phyloP scores from a whole-genome alignment of 30 jellyfish, hydroid and myxozoan genomes.

The Morbakka virulenta region DNA sequence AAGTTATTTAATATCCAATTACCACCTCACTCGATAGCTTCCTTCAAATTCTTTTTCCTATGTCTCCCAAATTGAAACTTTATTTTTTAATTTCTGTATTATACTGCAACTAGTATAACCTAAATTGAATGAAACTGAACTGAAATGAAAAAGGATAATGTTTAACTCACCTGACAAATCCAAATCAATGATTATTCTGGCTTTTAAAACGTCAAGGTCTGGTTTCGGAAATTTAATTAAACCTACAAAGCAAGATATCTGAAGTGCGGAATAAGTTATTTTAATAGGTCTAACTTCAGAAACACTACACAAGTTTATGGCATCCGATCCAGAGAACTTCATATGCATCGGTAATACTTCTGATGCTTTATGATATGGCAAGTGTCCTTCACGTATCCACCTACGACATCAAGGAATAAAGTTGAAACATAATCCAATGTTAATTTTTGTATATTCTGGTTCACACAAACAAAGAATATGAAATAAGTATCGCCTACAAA shows the following conservation, averaged over 20 bases:
- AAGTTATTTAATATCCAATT: no score
- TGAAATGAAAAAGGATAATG: no score
- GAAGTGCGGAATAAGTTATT: not conserved
- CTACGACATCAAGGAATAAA: slow-evolving; percentile 1
- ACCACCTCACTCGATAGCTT: no score
- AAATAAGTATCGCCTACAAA: no score
- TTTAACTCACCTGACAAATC: slow-evolving; percentile 40
- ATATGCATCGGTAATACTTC: slow-evolving; percentile 38
- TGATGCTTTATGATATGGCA: slow-evolving; percentile 59
- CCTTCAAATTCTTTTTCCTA: no score
- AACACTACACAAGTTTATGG: not conserved
- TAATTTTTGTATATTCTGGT: no score
- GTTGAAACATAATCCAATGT: no score
- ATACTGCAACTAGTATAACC: no score
- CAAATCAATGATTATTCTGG: slow-evolving; percentile 16
- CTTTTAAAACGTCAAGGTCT: not conserved
- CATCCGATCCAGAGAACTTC: slow-evolving; percentile 36
- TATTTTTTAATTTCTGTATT: no score
- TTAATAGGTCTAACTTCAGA: not conserved
- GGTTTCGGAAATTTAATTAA: not conserved
- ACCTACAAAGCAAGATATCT: not conserved
- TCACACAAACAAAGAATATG: no score
- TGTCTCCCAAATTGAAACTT: no score
- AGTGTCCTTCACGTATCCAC: slow-evolving; percentile 44
- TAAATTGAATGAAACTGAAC: no score